These are phyloP conservation scores for Cheilosia variabilis DNA, from an alignment of 2,888 invertebrate genomes.

Conservation along the genomic window DNA sequence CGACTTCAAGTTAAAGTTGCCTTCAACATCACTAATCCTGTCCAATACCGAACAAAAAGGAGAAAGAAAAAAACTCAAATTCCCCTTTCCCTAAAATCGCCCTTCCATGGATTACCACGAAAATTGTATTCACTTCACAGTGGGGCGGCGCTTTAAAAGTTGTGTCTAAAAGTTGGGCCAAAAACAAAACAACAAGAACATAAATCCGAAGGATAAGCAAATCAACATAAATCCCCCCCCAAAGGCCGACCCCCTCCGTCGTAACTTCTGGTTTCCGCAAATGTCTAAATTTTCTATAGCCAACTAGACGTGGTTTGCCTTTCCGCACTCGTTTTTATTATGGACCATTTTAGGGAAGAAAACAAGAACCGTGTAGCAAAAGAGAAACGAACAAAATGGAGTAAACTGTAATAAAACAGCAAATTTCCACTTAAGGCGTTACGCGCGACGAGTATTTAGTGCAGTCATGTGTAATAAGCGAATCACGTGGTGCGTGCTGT, in stretches of 20 bases:
- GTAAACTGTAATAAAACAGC: constrained; percentile 3
- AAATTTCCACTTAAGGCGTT: constrained; percentile 24
- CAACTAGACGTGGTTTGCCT: constrained; percentile 33
- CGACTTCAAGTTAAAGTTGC: constrained; percentile 34
- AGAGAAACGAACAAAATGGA: not conserved
- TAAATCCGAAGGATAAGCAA: constrained; percentile 43
- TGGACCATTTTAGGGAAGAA: constrained; percentile 20
- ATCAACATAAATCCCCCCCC: constrained; percentile 50
- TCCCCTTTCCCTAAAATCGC: constrained; percentile 2
- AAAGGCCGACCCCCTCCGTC: not conserved
- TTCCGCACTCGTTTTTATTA: constrained; percentile 24
- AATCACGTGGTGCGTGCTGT: not conserved
- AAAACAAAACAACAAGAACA: not conserved
- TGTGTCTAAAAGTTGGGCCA: not conserved
- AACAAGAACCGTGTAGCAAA: not conserved
- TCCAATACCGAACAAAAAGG: not conserved
- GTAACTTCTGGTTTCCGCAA: constrained; percentile 13
- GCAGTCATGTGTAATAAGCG: constrained; percentile 41
- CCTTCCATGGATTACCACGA: constrained; percentile 24
- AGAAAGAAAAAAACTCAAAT: constrained; percentile 1
- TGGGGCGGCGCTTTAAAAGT: constrained; percentile 18
- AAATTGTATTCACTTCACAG: constrained; percentile 45
- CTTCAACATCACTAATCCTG: constrained; percentile 8
- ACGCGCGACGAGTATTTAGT: constrained; percentile 23
- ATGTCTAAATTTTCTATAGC: constrained; percentile 47